Evolutionary conservation across 1,140 invertebrate genomes (phyloP).

Genomic region (Diachasma alloeum): DNA sequence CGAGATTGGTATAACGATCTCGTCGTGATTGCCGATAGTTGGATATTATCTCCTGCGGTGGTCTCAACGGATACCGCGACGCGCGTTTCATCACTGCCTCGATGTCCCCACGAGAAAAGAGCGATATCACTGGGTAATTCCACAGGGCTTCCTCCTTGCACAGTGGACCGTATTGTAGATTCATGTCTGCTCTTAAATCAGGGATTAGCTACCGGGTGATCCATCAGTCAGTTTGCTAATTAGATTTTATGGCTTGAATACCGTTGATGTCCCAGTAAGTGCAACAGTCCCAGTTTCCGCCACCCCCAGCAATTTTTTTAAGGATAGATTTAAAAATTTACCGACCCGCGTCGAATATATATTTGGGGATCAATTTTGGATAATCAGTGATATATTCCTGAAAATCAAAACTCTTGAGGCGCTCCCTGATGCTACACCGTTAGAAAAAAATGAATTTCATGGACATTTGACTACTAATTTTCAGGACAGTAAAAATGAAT

Average conservation of each 20-base stretch:
- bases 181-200: constrained; percentile 64
- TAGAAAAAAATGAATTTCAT: too few relatives aligned
- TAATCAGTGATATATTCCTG: too few relatives aligned
- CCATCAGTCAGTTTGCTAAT: constrained; percentile 29
- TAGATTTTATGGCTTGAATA: background rate
- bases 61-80: constrained; percentile 79
- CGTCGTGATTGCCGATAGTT: constrained; percentile 77
- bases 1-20: constrained; percentile 81
- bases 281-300: background rate
- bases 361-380: too few relatives aligned
- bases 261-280: background rate
- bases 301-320: too few relatives aligned
- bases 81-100: constrained; percentile 77
- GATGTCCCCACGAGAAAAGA: constrained; percentile 80
- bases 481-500: too few relatives aligned
- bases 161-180: constrained; percentile 74
- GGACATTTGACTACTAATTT: too few relatives aligned
- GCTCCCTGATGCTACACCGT: too few relatives aligned
- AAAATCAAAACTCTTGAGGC: too few relatives aligned
- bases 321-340: too few relatives aligned
- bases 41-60: constrained; percentile 83
- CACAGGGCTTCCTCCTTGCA: constrained; percentile 80
- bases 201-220: constrained; percentile 43
- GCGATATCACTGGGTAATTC: constrained; percentile 78
- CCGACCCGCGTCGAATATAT: too few relatives aligned